phyloP scores from a whole-genome alignment of 2,113 vertebrate genomes.

The Thymallus thymallus region DNA sequence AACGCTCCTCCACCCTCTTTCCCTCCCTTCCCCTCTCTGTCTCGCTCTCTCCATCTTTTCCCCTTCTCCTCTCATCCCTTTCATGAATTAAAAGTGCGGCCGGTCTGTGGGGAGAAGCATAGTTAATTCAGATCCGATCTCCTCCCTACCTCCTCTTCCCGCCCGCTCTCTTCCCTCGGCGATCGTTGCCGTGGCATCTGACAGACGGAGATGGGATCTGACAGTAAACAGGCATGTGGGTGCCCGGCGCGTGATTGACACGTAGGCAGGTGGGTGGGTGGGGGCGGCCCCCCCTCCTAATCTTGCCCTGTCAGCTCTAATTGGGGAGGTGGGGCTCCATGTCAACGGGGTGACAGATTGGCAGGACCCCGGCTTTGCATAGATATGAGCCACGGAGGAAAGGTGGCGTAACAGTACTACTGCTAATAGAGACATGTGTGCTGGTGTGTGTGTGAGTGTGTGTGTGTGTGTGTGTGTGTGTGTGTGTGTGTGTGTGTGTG shows the following conservation, averaged over 20 bases:
- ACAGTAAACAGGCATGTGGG: conserved; percentile 80
- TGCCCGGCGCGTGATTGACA: conserved; percentile 81
- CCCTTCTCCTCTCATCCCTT: conserved; percentile 64
- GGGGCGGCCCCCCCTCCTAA: conserved; percentile 75
- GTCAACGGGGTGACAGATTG: conserved; percentile 82
- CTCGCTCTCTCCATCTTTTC: conserved; percentile 7
- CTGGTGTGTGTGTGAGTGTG: too few species aligned
- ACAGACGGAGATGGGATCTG: conserved; percentile 83
- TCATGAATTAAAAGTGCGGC: conserved; percentile 80
- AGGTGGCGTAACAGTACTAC: conserved; percentile 71
- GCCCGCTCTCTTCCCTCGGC: conserved; percentile 56
- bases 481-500: too few species aligned
- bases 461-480: too few species aligned
- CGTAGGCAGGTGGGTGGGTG: conserved; percentile 69
- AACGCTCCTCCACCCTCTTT: too few species aligned
- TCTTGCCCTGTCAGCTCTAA: conserved; percentile 85
- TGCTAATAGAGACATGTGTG: conserved; percentile 72
- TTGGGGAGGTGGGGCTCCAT: conserved; percentile 81
- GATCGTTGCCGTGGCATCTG: conserved; percentile 70
- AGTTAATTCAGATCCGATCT: conserved; percentile 81
- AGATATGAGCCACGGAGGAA: conserved; percentile 76
- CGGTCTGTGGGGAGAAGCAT: conserved; percentile 77
- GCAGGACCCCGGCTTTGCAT: conserved; percentile 83
- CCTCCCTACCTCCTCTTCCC: conserved; percentile 36
- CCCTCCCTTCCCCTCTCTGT: conserved; percentile 49